Evolutionary conservation across 2,797 vertebrate species (phyloP).

Genomic region (Pangasius macronema): DNA sequence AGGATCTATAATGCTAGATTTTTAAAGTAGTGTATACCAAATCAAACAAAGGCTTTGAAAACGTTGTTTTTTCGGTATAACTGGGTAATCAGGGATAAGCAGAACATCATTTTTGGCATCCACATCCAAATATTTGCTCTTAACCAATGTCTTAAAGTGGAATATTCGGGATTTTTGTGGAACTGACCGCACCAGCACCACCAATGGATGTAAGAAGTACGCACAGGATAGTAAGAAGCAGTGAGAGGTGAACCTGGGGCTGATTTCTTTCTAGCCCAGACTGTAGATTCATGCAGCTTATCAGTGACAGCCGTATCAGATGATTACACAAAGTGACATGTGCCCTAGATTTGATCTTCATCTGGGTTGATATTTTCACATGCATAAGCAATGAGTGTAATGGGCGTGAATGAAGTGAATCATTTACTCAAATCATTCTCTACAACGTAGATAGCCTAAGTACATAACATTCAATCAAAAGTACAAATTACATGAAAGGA

Average conservation of each 20-base stretch:
- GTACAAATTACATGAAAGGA: neutral
- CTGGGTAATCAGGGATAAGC: neutral
- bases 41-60: neutral
- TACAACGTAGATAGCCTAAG: neutral
- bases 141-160: neutral
- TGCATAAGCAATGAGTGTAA: neutral
- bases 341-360: neutral
- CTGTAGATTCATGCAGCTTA: neutral
- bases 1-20: neutral
- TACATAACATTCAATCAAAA: neutral
- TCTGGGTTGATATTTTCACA: neutral
- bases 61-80: neutral
- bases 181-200: neutral
- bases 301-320: neutral
- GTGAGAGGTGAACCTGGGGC: neutral
- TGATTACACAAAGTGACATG: no score
- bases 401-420: neutral
- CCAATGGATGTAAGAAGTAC: neutral
- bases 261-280: slow-evolving; percentile 2
- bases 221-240: neutral
- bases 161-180: neutral
- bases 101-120: neutral
- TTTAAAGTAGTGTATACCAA: neutral
- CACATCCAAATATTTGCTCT: neutral
- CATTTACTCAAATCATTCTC: neutral